Conservation (phyloP, 2,113 vertebrate genomes). For the Syngnathus scovelli region DNA sequence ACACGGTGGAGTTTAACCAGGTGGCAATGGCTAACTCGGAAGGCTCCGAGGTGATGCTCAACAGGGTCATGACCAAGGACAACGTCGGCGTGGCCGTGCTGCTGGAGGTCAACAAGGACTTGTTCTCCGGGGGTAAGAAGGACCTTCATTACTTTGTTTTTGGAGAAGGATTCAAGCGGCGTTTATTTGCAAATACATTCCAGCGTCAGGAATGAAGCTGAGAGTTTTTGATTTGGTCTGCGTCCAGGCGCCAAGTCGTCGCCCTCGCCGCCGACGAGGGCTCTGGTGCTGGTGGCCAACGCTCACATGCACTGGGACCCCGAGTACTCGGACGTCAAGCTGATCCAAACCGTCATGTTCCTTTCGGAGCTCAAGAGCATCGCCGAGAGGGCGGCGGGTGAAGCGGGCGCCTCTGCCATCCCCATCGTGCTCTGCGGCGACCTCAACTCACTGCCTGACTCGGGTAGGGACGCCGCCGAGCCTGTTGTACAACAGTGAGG, state of each 20-base stretch:
- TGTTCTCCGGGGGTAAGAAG: conserved; percentile 82
- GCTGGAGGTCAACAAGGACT: conserved; percentile 88
- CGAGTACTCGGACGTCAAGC: conserved; percentile 94
- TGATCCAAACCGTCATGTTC: conserved; percentile 99
- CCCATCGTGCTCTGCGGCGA: conserved; percentile 97
- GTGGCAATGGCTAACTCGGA: conserved; percentile 98
- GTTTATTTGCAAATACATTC: too few relatives aligned
- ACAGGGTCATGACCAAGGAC: conserved; percentile 99
- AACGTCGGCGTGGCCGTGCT: conserved; percentile 95
- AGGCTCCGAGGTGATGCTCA: conserved; percentile 97
- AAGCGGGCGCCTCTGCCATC: conserved; percentile 82
- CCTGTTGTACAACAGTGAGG: too few relatives aligned
- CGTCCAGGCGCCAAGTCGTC: conserved; percentile 79
- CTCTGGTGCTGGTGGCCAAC: conserved; percentile 91
- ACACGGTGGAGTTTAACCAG: conserved; percentile 98
- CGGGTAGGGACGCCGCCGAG: conserved; percentile 69
- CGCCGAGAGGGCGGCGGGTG: conserved; percentile 83
- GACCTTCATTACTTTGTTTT: not conserved
- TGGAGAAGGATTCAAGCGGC: too few relatives aligned
- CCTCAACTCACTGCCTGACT: conserved; percentile 98
- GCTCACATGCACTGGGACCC: conserved; percentile 99
- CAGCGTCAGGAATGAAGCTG: too few relatives aligned
- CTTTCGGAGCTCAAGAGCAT: conserved; percentile 97
- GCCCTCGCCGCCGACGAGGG: conserved; percentile 81
- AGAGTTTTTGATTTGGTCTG: not conserved